Conservation (phyloP, 37 sponge, comb jelly and placozoan genomes). For the Corticium candelabrum region DNA sequence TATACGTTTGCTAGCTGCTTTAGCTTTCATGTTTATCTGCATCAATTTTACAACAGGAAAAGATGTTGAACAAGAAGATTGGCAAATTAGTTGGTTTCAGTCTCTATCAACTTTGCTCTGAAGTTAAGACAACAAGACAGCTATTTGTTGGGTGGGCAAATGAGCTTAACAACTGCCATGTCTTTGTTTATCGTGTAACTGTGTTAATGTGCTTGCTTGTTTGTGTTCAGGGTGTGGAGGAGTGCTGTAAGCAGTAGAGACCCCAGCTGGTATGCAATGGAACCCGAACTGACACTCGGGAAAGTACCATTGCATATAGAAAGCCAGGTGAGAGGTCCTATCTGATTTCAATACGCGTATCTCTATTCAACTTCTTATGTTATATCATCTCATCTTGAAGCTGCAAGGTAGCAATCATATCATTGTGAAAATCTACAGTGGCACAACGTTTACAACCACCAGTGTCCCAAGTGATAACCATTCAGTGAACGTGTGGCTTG, state of each 20-base stretch:
- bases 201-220: no score
- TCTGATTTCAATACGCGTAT: not conserved
- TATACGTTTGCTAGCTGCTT: no score
- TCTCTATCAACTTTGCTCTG: constrained; percentile 48
- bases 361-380: not conserved
- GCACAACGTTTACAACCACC: not conserved
- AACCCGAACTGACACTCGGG: constrained; percentile 24
- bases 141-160: not conserved
- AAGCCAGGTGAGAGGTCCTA: constrained; percentile 30
- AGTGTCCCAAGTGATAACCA: not conserved
- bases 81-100: constrained; percentile 61
- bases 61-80: constrained; percentile 70
- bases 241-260: constrained; percentile 37
- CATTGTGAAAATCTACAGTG: not conserved
- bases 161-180: not conserved
- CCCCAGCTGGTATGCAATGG: constrained; percentile 56
- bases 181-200: not conserved
- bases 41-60: no score
- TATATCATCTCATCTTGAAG: not conserved
- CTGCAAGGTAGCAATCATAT: not conserved
- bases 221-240: not conserved
- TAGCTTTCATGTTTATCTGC: no score
- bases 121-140: not conserved
- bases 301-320: constrained; percentile 19
- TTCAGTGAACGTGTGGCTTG: no score